Base-by-base conservation (phyloP, 2,888 invertebrate genomes). In the Unio pictorum region DNA sequence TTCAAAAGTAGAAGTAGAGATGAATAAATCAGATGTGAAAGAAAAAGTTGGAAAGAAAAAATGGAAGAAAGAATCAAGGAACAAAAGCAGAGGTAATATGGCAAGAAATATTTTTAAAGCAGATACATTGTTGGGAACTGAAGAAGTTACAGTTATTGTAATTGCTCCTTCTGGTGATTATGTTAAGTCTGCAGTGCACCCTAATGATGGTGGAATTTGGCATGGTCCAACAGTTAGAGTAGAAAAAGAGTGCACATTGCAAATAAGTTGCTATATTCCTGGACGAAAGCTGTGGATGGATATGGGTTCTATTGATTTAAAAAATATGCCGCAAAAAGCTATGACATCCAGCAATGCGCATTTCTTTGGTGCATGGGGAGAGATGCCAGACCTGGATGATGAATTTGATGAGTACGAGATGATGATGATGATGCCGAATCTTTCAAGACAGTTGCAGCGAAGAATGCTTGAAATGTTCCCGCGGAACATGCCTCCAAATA, bases 331-430 rank as follows among this genome's bases (percentile, higher is more conserved):
- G 3, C 45, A 15, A 45, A 45, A 45, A 45, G 45, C 45, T 45
- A 45, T 45, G 45, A 45, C 45, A 45, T 45, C 45, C 8, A 45
- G 45, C 15, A 2, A 45, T 15, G 15, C 4, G 11, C 45, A 15
- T 45, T 15, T 45, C 15, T 45, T 45, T 15, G 45, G 45, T 15
- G 11, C 45, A 15, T 45, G 45, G 45, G 45, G 45, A 45, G 45
- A 45, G 45, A 45, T 45, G 45, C 45, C 45, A 45, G 45, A 45
- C 4, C 45, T 45, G 45, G 61, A 59, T 28, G 56, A 63, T 34
- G 66, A 68, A 15, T 66, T 68, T 62, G 65, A 68, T 56, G 69
- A 64, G 7, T 66, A 69, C 26, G 69, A 66, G 23, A 61, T 67
- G 63, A 58, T 66, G 64, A 67, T 66, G 67, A 67, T 64, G 61